Conservation (phyloP, 2,888 invertebrate species). For the Oasisia sp. region DNA sequence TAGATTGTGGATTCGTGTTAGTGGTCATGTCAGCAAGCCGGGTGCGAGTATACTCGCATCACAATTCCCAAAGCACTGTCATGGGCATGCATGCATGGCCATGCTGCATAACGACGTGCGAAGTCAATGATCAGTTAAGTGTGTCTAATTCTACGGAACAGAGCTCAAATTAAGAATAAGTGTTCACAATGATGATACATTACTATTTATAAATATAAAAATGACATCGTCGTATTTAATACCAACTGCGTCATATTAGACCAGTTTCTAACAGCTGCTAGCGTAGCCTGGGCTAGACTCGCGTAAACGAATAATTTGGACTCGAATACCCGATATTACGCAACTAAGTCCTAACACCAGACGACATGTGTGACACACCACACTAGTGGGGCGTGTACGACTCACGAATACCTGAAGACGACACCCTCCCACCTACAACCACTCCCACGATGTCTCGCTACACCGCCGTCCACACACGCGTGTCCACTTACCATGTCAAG, state of each 20-base stretch:
- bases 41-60: too few relatives aligned
- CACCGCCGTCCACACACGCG: background rate
- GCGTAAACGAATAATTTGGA: background rate
- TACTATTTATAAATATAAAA: too few relatives aligned
- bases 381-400: background rate
- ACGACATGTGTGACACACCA: background rate
- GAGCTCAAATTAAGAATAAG: too few relatives aligned
- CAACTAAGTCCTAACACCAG: background rate
- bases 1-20: too few relatives aligned
- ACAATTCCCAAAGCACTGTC: too few relatives aligned
- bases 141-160: too few relatives aligned
- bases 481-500: background rate
- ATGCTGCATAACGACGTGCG: too few relatives aligned
- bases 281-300: background rate
- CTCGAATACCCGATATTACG: background rate
- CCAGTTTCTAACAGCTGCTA: background rate
- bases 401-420: background rate
- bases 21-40: too few relatives aligned
- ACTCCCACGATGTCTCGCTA: background rate
- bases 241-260: background rate
- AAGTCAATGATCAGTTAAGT: too few relatives aligned
- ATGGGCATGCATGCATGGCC: too few relatives aligned
- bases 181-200: too few relatives aligned
- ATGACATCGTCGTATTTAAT: too few relatives aligned
- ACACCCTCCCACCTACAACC: background rate